Percentiles rank a stretch among this genome's conserved stretches.
These are phyloP conservation scores for Epizoanthus stellaris DNA, from an alignment of 92 coral and sea anemone genomes.

Conservation along the genomic window DNA sequence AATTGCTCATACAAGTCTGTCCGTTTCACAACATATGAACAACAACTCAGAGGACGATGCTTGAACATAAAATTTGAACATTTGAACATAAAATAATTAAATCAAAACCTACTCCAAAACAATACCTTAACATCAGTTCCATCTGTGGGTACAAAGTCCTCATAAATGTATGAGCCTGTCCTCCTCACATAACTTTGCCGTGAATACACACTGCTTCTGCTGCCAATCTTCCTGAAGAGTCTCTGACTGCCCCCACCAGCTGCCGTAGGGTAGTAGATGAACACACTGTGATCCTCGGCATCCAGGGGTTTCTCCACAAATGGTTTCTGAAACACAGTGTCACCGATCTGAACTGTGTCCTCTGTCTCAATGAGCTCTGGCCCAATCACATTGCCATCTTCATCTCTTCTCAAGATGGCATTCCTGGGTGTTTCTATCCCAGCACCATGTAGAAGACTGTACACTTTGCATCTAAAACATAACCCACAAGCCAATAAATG, in stretches of 20 bases:
- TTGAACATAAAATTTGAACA: too few relatives aligned
- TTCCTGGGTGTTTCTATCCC: constrained; percentile 92
- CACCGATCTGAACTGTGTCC: constrained; percentile 89
- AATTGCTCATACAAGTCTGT: too few relatives aligned
- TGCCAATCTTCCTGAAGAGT: constrained; percentile 93
- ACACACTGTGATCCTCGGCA: constrained; percentile 96
- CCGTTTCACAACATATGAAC: too few relatives aligned
- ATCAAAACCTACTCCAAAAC: background rate
- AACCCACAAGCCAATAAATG: background rate
- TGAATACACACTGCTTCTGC: constrained; percentile 95
- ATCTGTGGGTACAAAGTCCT: constrained; percentile 96
- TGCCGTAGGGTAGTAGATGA: constrained; percentile 87
- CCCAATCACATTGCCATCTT: constrained; percentile 76
- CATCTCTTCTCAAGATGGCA: constrained; percentile 89
- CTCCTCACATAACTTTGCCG: constrained; percentile 93
- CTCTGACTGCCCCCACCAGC: constrained; percentile 99
- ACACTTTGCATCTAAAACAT: constrained; percentile 82
- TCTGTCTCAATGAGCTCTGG: constrained; percentile 86
- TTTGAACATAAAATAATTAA: background rate
- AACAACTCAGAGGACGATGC: too few relatives aligned
- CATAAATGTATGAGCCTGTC: constrained; percentile 93
- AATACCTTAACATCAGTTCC: constrained; percentile 98
- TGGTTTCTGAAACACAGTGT: constrained; percentile 90
- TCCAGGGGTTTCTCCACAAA: constrained; percentile 96
- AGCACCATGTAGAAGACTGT: constrained; percentile 69